phyloP scores from a whole-genome alignment of 2,888 invertebrate species.

The Brenthis daphne region DNA sequence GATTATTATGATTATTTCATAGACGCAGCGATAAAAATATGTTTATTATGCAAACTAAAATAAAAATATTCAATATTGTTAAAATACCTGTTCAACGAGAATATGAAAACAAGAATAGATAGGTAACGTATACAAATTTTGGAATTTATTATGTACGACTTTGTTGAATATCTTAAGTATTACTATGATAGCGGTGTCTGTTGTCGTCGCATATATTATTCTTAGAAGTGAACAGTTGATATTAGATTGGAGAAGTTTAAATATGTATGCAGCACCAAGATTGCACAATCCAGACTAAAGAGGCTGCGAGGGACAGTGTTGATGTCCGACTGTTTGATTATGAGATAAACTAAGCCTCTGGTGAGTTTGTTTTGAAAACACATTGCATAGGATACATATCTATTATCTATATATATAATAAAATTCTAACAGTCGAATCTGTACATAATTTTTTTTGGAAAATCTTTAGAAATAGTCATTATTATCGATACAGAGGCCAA shows the following conservation, averaged over 20 bases:
- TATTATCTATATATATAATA: background rate
- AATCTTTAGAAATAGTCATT: too few species aligned
- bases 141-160: background rate
- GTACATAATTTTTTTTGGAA: too few species aligned
- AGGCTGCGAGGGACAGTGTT: slow-evolving; percentile 45
- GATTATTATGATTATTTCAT: background rate
- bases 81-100: slow-evolving; percentile 20
- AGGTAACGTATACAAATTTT: background rate
- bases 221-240: slow-evolving; percentile 10
- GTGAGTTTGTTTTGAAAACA: slow-evolving; percentile 39
- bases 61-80: slow-evolving; percentile 14
- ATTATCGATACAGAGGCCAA: too few species aligned
- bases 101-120: background rate
- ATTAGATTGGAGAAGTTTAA: slow-evolving; percentile 14
- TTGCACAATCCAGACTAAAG: slow-evolving; percentile 60
- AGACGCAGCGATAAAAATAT: background rate
- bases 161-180: slow-evolving; percentile 7
- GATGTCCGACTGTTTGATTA: slow-evolving; percentile 56
- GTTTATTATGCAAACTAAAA: background rate
- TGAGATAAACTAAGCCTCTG: slow-evolving; percentile 43
- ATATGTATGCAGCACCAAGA: slow-evolving; percentile 38
- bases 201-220: slow-evolving; percentile 12
- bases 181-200: background rate
- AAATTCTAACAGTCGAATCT: too few species aligned
- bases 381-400: slow-evolving; percentile 26